These are phyloP conservation scores for Halichoeres trimaculatus DNA, from an alignment of 2,113 vertebrate species.

Conservation along the genomic window DNA sequence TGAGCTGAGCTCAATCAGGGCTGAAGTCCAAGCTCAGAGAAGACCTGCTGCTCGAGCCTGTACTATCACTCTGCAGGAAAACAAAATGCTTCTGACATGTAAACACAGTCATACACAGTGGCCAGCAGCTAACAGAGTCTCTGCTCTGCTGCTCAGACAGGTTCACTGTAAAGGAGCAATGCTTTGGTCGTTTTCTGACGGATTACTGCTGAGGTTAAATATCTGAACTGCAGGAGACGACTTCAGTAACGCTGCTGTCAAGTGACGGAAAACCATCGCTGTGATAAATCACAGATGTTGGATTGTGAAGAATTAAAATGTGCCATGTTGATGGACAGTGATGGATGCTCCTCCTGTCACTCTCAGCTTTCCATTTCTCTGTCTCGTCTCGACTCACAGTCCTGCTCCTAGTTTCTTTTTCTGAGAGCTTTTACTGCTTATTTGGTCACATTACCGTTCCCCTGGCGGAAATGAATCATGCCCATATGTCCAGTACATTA, in stretches of 20 bases:
- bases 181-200: constrained; percentile 15
- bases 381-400: not conserved
- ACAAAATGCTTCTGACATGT: constrained; percentile 40
- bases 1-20: constrained; percentile 18
- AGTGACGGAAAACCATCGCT: too few relatives aligned
- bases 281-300: too few relatives aligned
- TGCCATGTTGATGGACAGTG: too few relatives aligned
- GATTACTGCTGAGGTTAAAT: not conserved
- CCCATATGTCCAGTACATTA: constrained; percentile 68
- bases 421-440: constrained; percentile 17
- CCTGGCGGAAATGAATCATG: constrained; percentile 66
- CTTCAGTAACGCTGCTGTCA: too few relatives aligned
- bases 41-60: constrained; percentile 36
- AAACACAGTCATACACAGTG: constrained; percentile 55
- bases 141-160: not conserved
- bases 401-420: constrained; percentile 1
- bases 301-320: too few relatives aligned
- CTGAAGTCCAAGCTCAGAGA: constrained; percentile 33
- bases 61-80: constrained; percentile 39
- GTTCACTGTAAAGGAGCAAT: constrained; percentile 18
- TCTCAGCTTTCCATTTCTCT: not conserved
- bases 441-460: constrained; percentile 40
- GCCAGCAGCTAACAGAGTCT: constrained; percentile 33
- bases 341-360: constrained; percentile 5
- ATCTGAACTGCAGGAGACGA: too few relatives aligned